Evolutionary conservation across 1,140 invertebrate species (phyloP).

Genomic region (Hyles euphorbiae): DNA sequence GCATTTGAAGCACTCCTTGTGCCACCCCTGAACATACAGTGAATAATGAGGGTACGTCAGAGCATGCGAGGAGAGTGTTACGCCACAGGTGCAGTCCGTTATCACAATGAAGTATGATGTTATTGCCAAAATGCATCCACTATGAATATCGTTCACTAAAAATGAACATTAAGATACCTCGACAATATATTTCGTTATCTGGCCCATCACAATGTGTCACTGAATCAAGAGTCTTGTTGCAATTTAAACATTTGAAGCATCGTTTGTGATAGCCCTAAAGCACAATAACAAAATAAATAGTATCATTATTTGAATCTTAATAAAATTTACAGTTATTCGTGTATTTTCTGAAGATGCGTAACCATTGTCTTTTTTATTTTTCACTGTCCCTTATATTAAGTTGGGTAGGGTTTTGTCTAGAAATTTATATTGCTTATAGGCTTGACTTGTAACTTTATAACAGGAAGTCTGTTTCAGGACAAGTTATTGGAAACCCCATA

Average conservation of each 20-base stretch:
- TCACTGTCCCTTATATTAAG: too few species aligned
- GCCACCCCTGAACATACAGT: slow-evolving; percentile 83
- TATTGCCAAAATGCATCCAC: slow-evolving; percentile 37
- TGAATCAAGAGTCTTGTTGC: slow-evolving; percentile 94
- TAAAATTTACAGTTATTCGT: too few species aligned
- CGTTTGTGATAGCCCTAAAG: slow-evolving; percentile 90
- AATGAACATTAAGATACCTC: slow-evolving; percentile 80
- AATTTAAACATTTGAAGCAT: slow-evolving; percentile 93
- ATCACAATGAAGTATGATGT: slow-evolving; percentile 49
- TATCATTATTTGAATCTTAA: neutral
- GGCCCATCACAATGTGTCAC: slow-evolving; percentile 95
- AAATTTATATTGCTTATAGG: too few species aligned
- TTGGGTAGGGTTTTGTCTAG: too few species aligned
- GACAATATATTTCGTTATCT: slow-evolving; percentile 94
- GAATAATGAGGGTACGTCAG: slow-evolving; percentile 44
- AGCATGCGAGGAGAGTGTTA: slow-evolving; percentile 44
- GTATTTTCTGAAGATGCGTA: too few species aligned
- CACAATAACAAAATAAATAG: slow-evolving; percentile 29
- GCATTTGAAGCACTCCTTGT: slow-evolving; percentile 97
- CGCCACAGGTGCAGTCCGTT: slow-evolving; percentile 40
- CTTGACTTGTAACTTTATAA: too few species aligned
- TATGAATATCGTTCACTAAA: slow-evolving; percentile 9
- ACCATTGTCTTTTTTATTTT: too few species aligned
- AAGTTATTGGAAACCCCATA: too few species aligned
- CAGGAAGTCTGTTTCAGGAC: too few species aligned